These are phyloP conservation scores for Garra rufa DNA, from an alignment of 2,113 vertebrate genomes.

Conservation along the genomic window DNA sequence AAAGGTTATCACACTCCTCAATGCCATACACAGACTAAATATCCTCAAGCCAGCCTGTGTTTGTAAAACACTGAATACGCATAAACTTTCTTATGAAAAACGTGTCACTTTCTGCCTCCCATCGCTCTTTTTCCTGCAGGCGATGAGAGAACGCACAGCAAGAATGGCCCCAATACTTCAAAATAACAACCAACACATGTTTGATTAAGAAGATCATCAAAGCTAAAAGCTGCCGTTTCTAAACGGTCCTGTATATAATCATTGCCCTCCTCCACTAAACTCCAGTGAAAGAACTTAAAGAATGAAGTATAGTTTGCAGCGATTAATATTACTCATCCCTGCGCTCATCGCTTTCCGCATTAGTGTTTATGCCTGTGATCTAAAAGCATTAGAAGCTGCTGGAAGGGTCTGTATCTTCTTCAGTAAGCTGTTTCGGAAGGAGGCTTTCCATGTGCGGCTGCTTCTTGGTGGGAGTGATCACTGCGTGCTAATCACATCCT, in stretches of 20 bases:
- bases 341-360: background rate
- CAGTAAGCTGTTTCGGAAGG: background rate
- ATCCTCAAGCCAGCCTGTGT: background rate
- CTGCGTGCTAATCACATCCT: constrained; percentile 54
- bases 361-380: background rate
- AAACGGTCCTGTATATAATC: background rate
- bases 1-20: constrained; percentile 28
- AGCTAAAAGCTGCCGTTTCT: constrained; percentile 1
- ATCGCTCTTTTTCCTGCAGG: constrained; percentile 27
- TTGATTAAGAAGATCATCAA: constrained; percentile 5
- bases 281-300: background rate
- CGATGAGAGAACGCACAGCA: constrained; percentile 6
- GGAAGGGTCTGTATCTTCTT: background rate
- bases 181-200: constrained; percentile 33
- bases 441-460: constrained; percentile 26
- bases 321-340: background rate
- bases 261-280: background rate
- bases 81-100: constrained; percentile 31
- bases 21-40: background rate
- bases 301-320: background rate
- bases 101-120: constrained; percentile 32
- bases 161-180: constrained; percentile 31
- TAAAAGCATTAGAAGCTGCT: background rate
- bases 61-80: constrained; percentile 23
- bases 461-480: constrained; percentile 42